Evolutionary conservation across 2,113 vertebrate species (phyloP).

Genomic region (Synchiropus splendidus): DNA sequence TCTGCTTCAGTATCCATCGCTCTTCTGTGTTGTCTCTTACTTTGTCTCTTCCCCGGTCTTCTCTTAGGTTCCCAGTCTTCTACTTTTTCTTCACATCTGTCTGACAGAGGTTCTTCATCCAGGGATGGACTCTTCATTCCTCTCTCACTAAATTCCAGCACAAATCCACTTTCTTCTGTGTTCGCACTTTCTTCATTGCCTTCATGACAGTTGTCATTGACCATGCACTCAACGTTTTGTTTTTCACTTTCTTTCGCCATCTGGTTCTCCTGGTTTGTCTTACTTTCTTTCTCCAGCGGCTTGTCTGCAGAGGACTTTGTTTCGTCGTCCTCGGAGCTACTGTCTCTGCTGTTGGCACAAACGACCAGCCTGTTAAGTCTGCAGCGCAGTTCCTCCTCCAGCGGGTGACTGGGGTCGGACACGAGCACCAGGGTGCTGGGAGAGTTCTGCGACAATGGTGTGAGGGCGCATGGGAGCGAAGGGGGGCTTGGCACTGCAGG

Average conservation of each 20-base stretch:
- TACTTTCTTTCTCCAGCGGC: constrained; percentile 50
- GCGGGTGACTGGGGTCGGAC: constrained; percentile 17
- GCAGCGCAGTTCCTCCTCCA: constrained; percentile 68
- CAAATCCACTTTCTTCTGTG: constrained; percentile 30
- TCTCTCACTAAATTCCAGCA: constrained; percentile 14
- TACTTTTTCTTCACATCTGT: constrained; percentile 20
- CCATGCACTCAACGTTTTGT: constrained; percentile 19
- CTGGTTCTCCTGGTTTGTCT: constrained; percentile 21
- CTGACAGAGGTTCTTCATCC: constrained; percentile 21
- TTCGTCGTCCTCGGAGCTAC: constrained; percentile 75
- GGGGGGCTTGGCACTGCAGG: constrained; percentile 14
- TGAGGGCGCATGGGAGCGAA: constrained; percentile 28
- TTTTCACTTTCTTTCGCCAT: constrained; percentile 19
- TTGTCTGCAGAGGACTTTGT: constrained; percentile 43
- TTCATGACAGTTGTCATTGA: constrained; percentile 35
- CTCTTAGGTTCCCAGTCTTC: constrained; percentile 25
- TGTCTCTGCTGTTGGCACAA: constrained; percentile 71
- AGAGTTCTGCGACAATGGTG: constrained; percentile 34
- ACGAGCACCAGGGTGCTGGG: constrained; percentile 12
- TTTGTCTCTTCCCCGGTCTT: constrained; percentile 37
- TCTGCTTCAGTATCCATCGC: constrained; percentile 40
- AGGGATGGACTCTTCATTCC: constrained; percentile 15
- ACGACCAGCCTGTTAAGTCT: constrained; percentile 69
- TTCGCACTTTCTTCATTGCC: constrained; percentile 19
- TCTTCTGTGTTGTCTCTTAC: constrained; percentile 54